phyloP scores from a whole-genome alignment of 2,113 vertebrate species.

The Geococcyx californianus region DNA sequence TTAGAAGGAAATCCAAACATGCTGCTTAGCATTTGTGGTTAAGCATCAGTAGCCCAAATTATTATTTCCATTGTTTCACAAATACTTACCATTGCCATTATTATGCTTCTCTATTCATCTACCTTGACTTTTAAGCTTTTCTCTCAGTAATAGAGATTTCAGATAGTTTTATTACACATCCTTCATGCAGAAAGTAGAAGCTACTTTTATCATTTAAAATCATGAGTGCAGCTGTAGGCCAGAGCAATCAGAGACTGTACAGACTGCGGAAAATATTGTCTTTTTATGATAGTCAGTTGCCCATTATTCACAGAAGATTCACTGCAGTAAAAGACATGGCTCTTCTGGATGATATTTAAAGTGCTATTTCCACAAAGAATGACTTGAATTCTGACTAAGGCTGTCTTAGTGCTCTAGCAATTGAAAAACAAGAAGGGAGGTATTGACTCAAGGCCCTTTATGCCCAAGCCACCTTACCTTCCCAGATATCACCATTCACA shows the following conservation, averaged over 20 bases:
- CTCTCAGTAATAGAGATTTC: not conserved
- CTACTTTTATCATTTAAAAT: not conserved
- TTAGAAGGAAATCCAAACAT: not conserved
- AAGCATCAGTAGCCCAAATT: not conserved
- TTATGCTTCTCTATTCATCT: not conserved
- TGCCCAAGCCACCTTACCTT: not conserved
- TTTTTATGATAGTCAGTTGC: not conserved
- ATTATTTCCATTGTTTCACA: not conserved
- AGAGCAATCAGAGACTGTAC: not conserved
- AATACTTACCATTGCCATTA: not conserved
- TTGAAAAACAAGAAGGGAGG: not conserved
- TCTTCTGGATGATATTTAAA: constrained; percentile 25
- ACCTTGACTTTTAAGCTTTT: not conserved
- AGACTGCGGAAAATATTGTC: not conserved
- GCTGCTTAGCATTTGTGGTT: not conserved
- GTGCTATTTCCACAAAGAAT: not conserved
- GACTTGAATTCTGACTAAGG: not conserved
- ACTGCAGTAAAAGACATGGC: not conserved
- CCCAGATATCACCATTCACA: not conserved
- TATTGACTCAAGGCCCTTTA: constrained; percentile 8
- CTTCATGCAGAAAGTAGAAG: not conserved
- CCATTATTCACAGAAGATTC: not conserved
- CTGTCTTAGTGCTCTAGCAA: not conserved
- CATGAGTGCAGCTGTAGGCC: not conserved
- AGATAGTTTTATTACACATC: not conserved